Percentiles rank a stretch among this genome's conserved stretches.
phyloP scores from a whole-genome alignment of 2,113 vertebrate genomes.

The Chloroceryle aenea region DNA sequence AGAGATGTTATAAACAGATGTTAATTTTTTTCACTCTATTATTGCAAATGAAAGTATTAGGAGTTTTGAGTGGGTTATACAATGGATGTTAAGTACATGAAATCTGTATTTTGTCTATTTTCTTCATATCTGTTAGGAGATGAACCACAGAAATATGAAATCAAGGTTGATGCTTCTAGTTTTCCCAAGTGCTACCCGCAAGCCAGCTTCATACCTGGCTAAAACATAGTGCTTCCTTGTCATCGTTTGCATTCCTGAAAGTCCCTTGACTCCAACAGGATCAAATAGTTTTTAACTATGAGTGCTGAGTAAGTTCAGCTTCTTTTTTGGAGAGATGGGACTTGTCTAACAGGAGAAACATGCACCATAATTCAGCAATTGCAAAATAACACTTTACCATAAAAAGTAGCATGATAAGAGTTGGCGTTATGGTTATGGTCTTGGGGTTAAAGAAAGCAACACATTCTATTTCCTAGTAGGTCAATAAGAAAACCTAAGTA shows the following conservation, averaged over 20 bases:
- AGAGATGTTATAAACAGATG: conserved; percentile 24
- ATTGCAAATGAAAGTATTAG: background rate
- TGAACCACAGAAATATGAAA: background rate
- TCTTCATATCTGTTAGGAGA: background rate
- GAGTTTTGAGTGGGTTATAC: background rate
- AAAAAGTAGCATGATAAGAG: background rate
- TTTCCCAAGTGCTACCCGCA: background rate
- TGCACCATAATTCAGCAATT: background rate
- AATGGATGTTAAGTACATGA: background rate
- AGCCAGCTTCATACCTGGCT: background rate
- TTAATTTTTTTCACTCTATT: conserved; percentile 5
- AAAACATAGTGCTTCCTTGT: background rate
- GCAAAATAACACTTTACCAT: background rate
- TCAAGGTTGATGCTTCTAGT: background rate
- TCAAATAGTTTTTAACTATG: background rate
- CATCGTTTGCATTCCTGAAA: background rate
- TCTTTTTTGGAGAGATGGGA: background rate
- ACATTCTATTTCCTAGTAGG: background rate
- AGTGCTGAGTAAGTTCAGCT: background rate
- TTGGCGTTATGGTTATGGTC: background rate
- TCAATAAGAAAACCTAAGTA: background rate
- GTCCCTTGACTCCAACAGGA: background rate
- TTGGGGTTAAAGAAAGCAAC: background rate
- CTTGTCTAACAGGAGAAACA: background rate
- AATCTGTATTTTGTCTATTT: conserved; percentile 5